These are phyloP conservation scores for Lamellibrachia satsuma DNA, from an alignment of 2,888 invertebrate species.

Conservation along the genomic window DNA sequence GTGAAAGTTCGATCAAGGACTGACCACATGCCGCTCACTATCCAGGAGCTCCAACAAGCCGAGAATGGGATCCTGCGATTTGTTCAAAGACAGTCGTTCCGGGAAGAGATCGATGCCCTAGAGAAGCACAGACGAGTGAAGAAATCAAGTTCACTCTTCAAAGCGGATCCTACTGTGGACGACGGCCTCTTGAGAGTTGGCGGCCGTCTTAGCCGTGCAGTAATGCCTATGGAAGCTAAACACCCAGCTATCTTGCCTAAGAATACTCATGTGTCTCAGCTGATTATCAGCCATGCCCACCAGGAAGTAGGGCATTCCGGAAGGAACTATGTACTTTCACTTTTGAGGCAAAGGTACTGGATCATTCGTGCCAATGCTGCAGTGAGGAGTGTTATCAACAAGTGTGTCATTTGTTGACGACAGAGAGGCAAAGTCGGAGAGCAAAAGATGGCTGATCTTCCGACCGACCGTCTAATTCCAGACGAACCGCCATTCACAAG, in stretches of 20 bases:
- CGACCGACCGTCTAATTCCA: background rate
- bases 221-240: conserved; percentile 28
- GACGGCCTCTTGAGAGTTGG: conserved; percentile 43
- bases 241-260: conserved; percentile 46
- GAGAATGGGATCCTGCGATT: background rate
- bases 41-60: conserved; percentile 21
- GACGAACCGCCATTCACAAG: conserved; percentile 18
- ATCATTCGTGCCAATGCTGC: background rate
- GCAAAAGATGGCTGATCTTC: conserved; percentile 20
- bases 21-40: background rate
- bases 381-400: too few species aligned
- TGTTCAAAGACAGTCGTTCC: conserved; percentile 24
- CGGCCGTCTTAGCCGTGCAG: conserved; percentile 38
- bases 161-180: conserved; percentile 38
- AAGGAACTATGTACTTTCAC: conserved; percentile 13
- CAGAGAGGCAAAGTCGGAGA: background rate
- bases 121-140: background rate
- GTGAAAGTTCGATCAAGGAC: too few species aligned
- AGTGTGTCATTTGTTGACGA: too few species aligned
- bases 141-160: conserved; percentile 20
- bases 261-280: conserved; percentile 29
- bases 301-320: background rate
- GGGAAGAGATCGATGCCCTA: conserved; percentile 18
- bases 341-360: background rate
- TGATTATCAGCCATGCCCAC: too few species aligned